These are phyloP conservation scores for Polydrusus cervinus DNA, from an alignment of 2,888 invertebrate genomes.

Conservation along the genomic window DNA sequence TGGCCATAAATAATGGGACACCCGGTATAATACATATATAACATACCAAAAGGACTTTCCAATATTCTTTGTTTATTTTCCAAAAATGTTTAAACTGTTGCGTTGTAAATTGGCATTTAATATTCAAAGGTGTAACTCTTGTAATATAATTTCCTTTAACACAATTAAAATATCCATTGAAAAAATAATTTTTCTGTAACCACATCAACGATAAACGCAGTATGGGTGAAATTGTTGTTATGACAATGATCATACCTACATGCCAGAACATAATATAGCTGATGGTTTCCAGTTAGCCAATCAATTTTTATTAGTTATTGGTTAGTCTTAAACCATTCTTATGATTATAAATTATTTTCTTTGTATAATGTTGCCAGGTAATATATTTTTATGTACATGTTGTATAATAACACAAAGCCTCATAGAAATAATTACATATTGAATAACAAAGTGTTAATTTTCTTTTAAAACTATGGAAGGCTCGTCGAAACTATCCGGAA, in stretches of 20 bases:
- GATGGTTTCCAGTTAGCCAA: neutral
- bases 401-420: neutral
- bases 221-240: conserved; percentile 2
- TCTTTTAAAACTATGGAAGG: neutral
- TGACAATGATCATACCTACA: neutral
- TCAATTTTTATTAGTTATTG: conserved; percentile 1
- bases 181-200: neutral
- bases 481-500: too few species aligned
- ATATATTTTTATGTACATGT: neutral
- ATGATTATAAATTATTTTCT: conserved; percentile 1
- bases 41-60: too few species aligned
- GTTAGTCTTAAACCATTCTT: neutral
- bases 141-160: too few species aligned
- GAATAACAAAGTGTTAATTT: neutral
- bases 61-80: too few species aligned
- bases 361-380: neutral
- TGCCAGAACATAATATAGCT: neutral
- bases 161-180: too few species aligned
- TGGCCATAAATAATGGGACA: too few species aligned
- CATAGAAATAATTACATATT: too few species aligned
- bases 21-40: too few species aligned
- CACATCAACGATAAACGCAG: neutral
- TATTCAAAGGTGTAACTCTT: too few species aligned
- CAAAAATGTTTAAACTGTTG: too few species aligned
- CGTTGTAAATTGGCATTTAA: too few species aligned